Conservation (phyloP, 2,888 invertebrate genomes). For the Macrosoma leucophasiata region DNA sequence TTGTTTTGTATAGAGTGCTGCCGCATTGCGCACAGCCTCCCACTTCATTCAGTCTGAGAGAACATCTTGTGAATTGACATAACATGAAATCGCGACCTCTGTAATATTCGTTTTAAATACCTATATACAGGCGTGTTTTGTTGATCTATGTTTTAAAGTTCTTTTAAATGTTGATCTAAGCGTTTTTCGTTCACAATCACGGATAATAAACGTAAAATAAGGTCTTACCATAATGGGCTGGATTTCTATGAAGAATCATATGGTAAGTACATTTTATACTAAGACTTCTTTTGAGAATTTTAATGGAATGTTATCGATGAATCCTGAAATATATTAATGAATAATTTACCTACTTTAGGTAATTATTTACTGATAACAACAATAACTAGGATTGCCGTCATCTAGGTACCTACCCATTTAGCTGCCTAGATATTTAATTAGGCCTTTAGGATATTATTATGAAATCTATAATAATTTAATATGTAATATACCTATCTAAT, state of each 20-base stretch:
- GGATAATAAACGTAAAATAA: slow-evolving; percentile 53
- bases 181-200: slow-evolving; percentile 35
- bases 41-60: slow-evolving; percentile 55
- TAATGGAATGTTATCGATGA: background rate
- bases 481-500: no score
- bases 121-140: background rate
- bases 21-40: slow-evolving; percentile 75
- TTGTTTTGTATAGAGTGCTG: slow-evolving; percentile 46
- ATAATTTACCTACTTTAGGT: no score
- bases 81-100: slow-evolving; percentile 34
- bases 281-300: background rate
- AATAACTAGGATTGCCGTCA: no score
- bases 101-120: slow-evolving; percentile 3
- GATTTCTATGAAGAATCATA: slow-evolving; percentile 73
- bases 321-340: background rate
- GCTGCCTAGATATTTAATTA: no score
- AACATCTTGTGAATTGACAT: slow-evolving; percentile 60
- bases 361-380: no score
- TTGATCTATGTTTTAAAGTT: no score
- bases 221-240: slow-evolving; percentile 65
- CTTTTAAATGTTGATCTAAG: no score
- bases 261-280: slow-evolving; percentile 44
- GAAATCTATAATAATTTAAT: no score
- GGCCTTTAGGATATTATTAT: no score
- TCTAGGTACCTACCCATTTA: no score